phyloP scores from a whole-genome alignment of 2,113 vertebrate species.

The Pristiophorus japonicus region DNA sequence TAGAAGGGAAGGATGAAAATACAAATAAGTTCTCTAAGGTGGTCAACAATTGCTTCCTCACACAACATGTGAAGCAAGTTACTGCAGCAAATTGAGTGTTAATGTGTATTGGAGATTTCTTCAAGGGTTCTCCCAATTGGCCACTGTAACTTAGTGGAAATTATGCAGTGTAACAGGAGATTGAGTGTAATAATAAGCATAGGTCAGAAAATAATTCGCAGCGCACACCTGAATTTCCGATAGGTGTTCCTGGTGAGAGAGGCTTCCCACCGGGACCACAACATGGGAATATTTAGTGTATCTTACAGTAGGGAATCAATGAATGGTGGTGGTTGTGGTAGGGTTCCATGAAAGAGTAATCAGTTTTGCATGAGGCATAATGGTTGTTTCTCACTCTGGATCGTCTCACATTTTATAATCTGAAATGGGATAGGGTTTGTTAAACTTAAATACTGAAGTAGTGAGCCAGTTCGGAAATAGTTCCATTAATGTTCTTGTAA shows the following conservation, averaged over 20 bases:
- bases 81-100: neutral
- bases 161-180: neutral
- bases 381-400: too few relatives aligned
- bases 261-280: neutral
- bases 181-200: too few relatives aligned
- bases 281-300: neutral
- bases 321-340: neutral
- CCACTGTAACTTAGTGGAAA: neutral
- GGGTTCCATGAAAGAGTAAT: neutral
- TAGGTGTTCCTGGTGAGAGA: neutral
- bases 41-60: neutral
- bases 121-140: neutral
- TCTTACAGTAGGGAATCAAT: neutral
- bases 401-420: neutral
- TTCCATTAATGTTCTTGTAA: neutral
- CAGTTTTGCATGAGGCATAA: neutral
- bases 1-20: neutral
- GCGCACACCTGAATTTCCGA: too few relatives aligned
- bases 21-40: neutral
- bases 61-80: neutral
- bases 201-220: too few relatives aligned
- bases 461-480: neutral
- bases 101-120: neutral
- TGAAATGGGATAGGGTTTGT: neutral
- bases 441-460: neutral